phyloP scores from a whole-genome alignment of 1,140 invertebrate species.

The Drosophila rhopaloa region DNA sequence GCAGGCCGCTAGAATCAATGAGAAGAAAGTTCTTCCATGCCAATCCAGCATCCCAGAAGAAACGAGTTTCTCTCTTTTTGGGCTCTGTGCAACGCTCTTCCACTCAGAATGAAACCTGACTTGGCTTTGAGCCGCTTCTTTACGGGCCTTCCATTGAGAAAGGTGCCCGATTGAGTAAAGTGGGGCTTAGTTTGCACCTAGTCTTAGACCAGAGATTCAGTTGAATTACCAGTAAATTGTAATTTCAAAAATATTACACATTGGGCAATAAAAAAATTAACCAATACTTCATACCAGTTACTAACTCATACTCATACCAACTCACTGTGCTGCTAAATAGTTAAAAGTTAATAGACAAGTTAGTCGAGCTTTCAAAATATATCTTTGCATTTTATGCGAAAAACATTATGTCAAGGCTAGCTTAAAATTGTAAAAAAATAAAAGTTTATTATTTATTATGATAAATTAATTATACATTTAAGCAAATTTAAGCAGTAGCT shows the following conservation, averaged over 20 bases:
- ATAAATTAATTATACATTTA: no score
- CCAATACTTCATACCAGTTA: not conserved
- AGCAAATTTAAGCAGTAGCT: no score
- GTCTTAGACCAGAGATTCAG: not conserved
- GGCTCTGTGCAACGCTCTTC: slow-evolving; percentile 32
- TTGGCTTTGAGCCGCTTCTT: slow-evolving; percentile 26
- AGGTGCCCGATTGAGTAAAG: slow-evolving; percentile 42
- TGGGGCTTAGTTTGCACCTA: not conserved
- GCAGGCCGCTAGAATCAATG: slow-evolving; percentile 76
- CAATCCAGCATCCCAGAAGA: slow-evolving; percentile 59
- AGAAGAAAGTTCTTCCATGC: slow-evolving; percentile 70
- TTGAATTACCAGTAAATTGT: not conserved
- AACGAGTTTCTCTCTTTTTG: slow-evolving; percentile 39
- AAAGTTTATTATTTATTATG: no score
- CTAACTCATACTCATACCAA: no score
- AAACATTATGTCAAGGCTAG: no score
- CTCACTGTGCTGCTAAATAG: no score
- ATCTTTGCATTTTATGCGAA: no score
- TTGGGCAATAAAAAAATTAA: not conserved
- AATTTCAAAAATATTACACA: not conserved
- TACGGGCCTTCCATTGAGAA: slow-evolving; percentile 38
- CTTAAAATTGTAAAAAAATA: no score
- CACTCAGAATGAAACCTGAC: slow-evolving; percentile 46
- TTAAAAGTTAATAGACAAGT: no score
- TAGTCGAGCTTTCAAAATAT: no score